These are phyloP conservation scores for Anorthoa munda DNA, from an alignment of 2,888 invertebrate species.

Conservation along the genomic window DNA sequence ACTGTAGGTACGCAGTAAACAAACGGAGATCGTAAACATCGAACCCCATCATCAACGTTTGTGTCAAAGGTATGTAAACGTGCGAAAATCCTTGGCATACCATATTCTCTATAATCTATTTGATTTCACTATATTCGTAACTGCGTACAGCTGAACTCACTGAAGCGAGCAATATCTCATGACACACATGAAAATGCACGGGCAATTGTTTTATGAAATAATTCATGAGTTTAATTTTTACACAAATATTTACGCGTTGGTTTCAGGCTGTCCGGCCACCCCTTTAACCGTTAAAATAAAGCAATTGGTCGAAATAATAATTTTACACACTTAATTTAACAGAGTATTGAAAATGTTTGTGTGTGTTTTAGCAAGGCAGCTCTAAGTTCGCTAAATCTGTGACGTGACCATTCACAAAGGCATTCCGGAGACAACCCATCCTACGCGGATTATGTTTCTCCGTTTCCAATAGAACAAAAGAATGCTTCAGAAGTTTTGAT, in stretches of 20 bases:
- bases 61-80: constrained; percentile 30
- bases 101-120: too few species aligned
- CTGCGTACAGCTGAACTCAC: constrained; percentile 1
- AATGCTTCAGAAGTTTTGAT: constrained; percentile 62
- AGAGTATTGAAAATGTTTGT: constrained; percentile 15
- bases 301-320: constrained; percentile 15
- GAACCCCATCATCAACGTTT: background rate
- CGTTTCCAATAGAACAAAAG: constrained; percentile 72
- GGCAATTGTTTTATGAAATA: constrained; percentile 34
- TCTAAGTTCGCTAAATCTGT: constrained; percentile 47
- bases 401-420: constrained; percentile 58
- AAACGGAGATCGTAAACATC: constrained; percentile 18
- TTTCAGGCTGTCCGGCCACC: background rate
- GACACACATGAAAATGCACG: constrained; percentile 28
- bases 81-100: constrained; percentile 11
- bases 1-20: background rate
- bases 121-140: constrained; percentile 4
- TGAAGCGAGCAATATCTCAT: constrained; percentile 35
- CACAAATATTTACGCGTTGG: constrained; percentile 26
- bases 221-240: constrained; percentile 11
- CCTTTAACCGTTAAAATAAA: constrained; percentile 18
- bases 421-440: constrained; percentile 63
- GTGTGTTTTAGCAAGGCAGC: constrained; percentile 10
- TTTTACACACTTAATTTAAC: constrained; percentile 19
- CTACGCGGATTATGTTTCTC: constrained; percentile 70